Evolutionary conservation across 2,113 vertebrate genomes (phyloP), one percentile per base, ranked within the genome.

Genomic region (Barbus barbus): DNA sequence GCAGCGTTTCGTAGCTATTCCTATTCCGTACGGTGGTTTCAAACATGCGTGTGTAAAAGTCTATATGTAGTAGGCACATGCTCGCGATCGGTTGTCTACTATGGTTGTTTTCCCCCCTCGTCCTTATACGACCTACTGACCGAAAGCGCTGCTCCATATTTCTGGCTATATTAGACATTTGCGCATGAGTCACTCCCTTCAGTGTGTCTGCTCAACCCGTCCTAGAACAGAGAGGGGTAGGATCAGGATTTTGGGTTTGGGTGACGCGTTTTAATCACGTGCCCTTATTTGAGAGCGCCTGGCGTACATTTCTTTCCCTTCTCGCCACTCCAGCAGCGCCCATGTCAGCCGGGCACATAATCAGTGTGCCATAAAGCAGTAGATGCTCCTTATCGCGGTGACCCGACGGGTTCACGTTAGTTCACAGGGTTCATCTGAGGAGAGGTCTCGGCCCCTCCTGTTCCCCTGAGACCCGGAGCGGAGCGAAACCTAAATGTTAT

Each of bases 251-350:
- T 94, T 92, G 93, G 92, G 92, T 94, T 93, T 92, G 93, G 92
- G 93, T 94, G 94, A 94, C 94, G 94, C 93, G 79, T 92, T 90
- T 85, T 85, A 88, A 91, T 95, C 94, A 95, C 94, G 94, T 95
- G 94, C 90, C 91, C 93, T 80, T 80, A 78, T 88, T 92, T 93
- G 93, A 93, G 94, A 93, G 93, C 90, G 93, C 93, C 93, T 93
- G 93, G 92, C 92, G 92, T 94, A 91, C 92, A 90, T 91, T 92
- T 94, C 92, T 85, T 92, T 92, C 92, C 93, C 90, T 90, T 92
- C 92, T 91, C 89, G 88, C 93, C 90, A 91, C 91, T 92, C 92
- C 51, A 90, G 91, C 91, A 90, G 86, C 61, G 91, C 92, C 91
- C 91, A 85, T 91, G 93, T 89, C 83, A 65, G 75, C 65, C 82